These are phyloP conservation scores for Reinhardtius hippoglossoides DNA, from an alignment of 2,113 vertebrate genomes.

Conservation along the genomic window DNA sequence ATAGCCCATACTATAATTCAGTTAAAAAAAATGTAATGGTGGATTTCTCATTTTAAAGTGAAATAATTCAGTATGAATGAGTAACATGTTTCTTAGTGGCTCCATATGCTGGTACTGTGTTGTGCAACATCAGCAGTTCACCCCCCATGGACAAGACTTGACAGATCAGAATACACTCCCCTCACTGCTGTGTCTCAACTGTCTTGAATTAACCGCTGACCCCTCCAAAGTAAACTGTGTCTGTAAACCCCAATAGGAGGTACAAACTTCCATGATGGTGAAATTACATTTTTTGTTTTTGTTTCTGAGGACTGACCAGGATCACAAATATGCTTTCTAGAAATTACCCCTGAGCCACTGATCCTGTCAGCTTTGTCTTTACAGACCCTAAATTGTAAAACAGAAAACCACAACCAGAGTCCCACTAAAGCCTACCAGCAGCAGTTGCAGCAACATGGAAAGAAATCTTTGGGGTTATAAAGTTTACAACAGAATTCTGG, in stretches of 20 bases:
- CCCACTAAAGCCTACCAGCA: too few species aligned
- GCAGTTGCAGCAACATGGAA: too few species aligned
- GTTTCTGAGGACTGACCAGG: too few species aligned
- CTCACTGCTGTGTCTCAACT: constrained; percentile 9
- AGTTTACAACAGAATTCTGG: too few species aligned
- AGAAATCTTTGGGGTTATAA: too few species aligned
- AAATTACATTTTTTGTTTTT: neutral
- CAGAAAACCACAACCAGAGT: too few species aligned
- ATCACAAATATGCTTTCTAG: too few species aligned
- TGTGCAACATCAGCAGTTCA: constrained; percentile 50
- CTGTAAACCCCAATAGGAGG: neutral
- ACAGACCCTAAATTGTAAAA: too few species aligned
- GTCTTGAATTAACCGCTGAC: neutral
- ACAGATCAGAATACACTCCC: constrained; percentile 49
- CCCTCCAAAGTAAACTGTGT: constrained; percentile 15
- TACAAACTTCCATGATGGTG: neutral
- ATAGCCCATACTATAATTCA: neutral
- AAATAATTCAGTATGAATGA: constrained; percentile 36
- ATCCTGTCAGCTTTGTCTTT: too few species aligned
- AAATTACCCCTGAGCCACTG: neutral
- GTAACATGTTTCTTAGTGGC: constrained; percentile 16
- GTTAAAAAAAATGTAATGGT: neutral
- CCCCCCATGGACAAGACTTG: constrained; percentile 52
- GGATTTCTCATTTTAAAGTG: constrained; percentile 11
- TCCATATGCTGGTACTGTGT: constrained; percentile 37